Base-by-base conservation (phyloP, 2,888 invertebrate species). In the Glyphotaelius pellucidus region DNA sequence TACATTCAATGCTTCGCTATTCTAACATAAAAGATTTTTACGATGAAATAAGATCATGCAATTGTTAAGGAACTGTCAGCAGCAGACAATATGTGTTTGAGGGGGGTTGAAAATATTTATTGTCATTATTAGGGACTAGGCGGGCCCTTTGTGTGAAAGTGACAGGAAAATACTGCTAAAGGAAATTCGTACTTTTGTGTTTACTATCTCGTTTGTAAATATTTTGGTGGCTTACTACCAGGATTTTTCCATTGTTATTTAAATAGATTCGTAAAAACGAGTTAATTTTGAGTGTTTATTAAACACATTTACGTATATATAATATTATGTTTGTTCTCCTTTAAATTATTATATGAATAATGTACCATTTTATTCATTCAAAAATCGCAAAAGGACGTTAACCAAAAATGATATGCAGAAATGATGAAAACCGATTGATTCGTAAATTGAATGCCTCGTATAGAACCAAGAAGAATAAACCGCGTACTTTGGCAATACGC, bases 121-220 rank as follows among this genome's bases (percentile, higher is more conserved):
- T 85, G 84, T 91, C 88, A 67, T 88, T 89, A 92, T 92, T 91
- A 91, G 92, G 90, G 86, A 52, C 52, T 90, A 90, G 90, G 92
- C 38, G 90, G 90, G 42, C 30, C 35, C 25, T n/a, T 80, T 32
- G 83, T 79, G 88, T 89, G 92, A 90, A 32, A 30, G 30, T 92
- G 92, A 92, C 92, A 92, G 90, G 32, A 80, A 81, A 85, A 88
- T 90, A 92, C 47, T 85, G 32, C 38, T 35, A 4, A 42, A 86
- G 30, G 85, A 42, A 86, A 86, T n/a, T 38, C 30, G 30, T 47
- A 42, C 42, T 42, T 86, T 42, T 42, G 30, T 86, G 38, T 86
- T 81, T 81, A 67, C 52, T 25, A 67, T 67, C 67, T 7, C 25
- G 67, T n/a, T 67, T 67, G 67, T n/a, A 67, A 67, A 67, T 67